Evolutionary conservation across 2,113 vertebrate genomes (phyloP).

Genomic region (Jacana jacana): DNA sequence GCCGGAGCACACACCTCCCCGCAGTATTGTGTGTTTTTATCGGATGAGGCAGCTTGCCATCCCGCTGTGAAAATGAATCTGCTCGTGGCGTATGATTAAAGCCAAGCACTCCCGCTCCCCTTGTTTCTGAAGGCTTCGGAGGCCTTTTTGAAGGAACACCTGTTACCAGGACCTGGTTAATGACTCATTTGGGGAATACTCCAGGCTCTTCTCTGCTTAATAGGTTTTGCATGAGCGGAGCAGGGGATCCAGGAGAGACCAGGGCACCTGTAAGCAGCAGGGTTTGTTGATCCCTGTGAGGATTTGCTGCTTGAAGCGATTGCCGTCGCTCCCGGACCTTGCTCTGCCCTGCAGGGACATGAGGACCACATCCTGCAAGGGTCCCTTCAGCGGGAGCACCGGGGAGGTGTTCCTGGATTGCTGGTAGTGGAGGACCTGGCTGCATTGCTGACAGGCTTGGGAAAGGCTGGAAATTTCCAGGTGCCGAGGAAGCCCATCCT

Average conservation of each 20-base stretch:
- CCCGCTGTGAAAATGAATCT: background rate
- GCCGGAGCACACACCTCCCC: background rate
- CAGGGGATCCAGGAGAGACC: background rate
- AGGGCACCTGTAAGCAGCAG: accelerated
- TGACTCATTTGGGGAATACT: background rate
- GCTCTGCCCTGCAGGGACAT: background rate
- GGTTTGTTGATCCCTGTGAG: accelerated
- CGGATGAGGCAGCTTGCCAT: background rate
- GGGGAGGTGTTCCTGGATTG: background rate
- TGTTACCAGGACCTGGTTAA: background rate
- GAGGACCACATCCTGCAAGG: accelerated
- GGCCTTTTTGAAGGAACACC: background rate
- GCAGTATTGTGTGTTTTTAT: background rate
- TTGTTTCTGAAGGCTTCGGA: background rate
- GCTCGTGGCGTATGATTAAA: background rate
- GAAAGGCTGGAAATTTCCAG: background rate
- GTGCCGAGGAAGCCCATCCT: background rate
- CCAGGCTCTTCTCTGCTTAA: background rate
- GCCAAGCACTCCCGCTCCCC: background rate
- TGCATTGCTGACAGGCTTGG: background rate
- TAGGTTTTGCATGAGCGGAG: background rate
- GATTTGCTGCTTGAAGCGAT: background rate
- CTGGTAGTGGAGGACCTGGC: background rate
- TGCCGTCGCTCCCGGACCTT: accelerated
- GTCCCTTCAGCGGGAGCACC: background rate